Evolutionary conservation across 2,888 invertebrate species (phyloP).

Genomic region (Rugalucina vietnamica): DNA sequence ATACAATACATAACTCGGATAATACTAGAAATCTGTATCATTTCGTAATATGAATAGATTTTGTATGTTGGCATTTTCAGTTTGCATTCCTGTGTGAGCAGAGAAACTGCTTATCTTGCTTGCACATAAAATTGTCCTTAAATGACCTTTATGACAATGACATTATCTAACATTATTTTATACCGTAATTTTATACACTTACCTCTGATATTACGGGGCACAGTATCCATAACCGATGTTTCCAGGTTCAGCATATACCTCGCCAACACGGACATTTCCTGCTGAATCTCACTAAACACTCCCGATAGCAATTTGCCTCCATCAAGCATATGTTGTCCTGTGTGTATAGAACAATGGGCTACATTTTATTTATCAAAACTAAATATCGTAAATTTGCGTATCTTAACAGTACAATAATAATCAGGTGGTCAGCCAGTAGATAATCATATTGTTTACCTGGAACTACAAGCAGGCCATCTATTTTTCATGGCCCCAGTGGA

Average conservation of each 20-base stretch:
- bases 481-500: no score
- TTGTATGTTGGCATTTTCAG: not conserved
- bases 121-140: not conserved
- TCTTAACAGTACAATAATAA: no score
- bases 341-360: no score
- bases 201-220: not conserved
- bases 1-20: not conserved
- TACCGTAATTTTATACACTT: not conserved
- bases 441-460: no score
- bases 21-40: not conserved
- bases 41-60: not conserved
- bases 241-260: not conserved
- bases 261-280: not conserved
- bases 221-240: not conserved
- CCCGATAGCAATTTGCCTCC: not conserved
- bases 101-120: not conserved
- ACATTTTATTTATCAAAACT: not conserved
- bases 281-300: not conserved
- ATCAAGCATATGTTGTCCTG: not conserved
- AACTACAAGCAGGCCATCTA: no score
- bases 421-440: no score
- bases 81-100: not conserved
- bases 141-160: not conserved
- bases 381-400: no score
- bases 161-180: not conserved